Percentiles rank a stretch among this genome's conserved stretches.
phyloP scores from a whole-genome alignment of 2,888 invertebrate species.

The Neoascia interrupta region DNA sequence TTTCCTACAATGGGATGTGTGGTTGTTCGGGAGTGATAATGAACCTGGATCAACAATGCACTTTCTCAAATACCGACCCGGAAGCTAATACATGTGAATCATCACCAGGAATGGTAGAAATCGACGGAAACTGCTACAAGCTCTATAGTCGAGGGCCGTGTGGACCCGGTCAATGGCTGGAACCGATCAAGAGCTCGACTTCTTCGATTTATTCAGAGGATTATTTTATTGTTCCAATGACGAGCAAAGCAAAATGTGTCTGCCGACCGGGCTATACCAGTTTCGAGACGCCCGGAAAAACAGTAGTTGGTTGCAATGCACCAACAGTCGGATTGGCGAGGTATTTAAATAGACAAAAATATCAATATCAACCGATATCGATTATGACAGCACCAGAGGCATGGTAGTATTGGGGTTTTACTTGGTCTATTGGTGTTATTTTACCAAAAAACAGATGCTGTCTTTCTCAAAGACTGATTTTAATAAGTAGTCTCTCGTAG shows the following conservation, averaged over 20 bases:
- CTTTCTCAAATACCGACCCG: conserved; percentile 70
- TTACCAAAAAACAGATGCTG: conserved; percentile 46
- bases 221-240: conserved; percentile 42
- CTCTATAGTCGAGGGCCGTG: conserved; percentile 90
- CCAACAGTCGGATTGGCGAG: conserved; percentile 84
- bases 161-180: conserved; percentile 85
- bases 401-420: conserved; percentile 36
- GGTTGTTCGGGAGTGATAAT: conserved; percentile 83
- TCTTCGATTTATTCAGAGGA: conserved; percentile 44
- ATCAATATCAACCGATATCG: conserved; percentile 70
- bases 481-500: conserved; percentile 26
- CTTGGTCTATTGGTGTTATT: conserved; percentile 3
- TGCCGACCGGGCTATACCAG: conserved; percentile 85
- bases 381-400: conserved; percentile 62
- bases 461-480: conserved; percentile 65
- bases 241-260: conserved; percentile 82
- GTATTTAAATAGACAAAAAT: conserved; percentile 82
- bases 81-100: conserved; percentile 81
- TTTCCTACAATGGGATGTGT: conserved; percentile 91
- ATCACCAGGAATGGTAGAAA: conserved; percentile 83
- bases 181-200: conserved; percentile 80
- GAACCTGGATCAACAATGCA: conserved; percentile 78
- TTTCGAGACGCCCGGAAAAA: conserved; percentile 73
- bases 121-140: conserved; percentile 87
- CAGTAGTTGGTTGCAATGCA: conserved; percentile 82